Evolutionary conservation across 2,113 vertebrate genomes (phyloP).

Genomic region (Trematocara stigmaticum): DNA sequence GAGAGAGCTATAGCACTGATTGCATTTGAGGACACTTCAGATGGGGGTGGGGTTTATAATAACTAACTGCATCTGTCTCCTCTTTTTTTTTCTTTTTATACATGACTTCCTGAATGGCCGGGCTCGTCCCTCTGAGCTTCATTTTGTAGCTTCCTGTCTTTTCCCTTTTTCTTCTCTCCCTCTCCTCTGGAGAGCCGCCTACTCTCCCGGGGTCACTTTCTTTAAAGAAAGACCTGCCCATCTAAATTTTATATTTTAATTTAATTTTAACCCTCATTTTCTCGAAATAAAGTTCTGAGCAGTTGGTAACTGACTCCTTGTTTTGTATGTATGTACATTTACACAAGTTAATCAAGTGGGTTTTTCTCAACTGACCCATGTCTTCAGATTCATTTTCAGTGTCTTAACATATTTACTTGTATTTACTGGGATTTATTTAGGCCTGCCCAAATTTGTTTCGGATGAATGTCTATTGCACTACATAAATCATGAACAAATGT

Average conservation of each 20-base stretch:
- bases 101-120: conserved; percentile 32
- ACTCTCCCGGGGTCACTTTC: background rate
- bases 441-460: background rate
- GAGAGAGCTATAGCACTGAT: conserved; percentile 65
- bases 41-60: conserved; percentile 64
- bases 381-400: background rate
- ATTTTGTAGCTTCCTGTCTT: conserved; percentile 35
- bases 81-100: conserved; percentile 42
- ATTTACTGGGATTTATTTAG: background rate
- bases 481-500: background rate
- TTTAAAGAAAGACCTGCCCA: conserved; percentile 40
- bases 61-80: conserved; percentile 57
- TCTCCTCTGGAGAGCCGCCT: conserved; percentile 11
- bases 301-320: conserved; percentile 48
- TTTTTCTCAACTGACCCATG: background rate
- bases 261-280: conserved; percentile 75
- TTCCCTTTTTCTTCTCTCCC: background rate
- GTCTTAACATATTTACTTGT: background rate
- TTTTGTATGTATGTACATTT: background rate
- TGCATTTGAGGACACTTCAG: conserved; percentile 64
- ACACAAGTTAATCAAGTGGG: background rate
- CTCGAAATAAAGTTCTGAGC: conserved; percentile 78
- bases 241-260: conserved; percentile 74
- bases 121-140: conserved; percentile 22
- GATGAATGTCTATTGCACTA: background rate